Percentiles rank a stretch among this genome's conserved stretches.
Evolutionary conservation across 2,797 vertebrate species (phyloP).

Genomic region (Microtus agrestis): DNA sequence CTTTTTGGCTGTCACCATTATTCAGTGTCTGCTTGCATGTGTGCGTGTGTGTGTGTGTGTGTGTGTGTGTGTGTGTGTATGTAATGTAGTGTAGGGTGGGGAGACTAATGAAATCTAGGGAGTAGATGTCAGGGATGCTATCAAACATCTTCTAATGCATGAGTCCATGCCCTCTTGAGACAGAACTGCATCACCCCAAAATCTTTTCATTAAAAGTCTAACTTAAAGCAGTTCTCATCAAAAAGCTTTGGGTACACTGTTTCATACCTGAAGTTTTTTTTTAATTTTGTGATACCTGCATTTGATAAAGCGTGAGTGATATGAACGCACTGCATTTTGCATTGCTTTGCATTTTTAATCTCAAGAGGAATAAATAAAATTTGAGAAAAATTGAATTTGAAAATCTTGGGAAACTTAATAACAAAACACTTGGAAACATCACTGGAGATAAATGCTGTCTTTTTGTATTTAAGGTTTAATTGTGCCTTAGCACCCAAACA

Average conservation of each 20-base stretch:
- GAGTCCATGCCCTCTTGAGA: background rate
- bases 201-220: background rate
- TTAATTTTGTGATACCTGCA: background rate
- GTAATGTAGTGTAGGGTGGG: background rate
- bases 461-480: slow-evolving; percentile 37
- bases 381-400: slow-evolving; percentile 15
- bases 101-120: background rate
- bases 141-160: background rate
- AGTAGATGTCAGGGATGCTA: background rate
- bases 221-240: slow-evolving; percentile 16
- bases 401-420: slow-evolving; percentile 37
- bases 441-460: background rate
- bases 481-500: background rate
- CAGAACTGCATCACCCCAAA: background rate
- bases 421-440: background rate
- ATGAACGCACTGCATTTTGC: background rate
- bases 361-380: background rate
- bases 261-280: background rate
- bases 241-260: background rate
- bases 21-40: background rate
- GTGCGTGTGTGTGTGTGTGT: background rate
- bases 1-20: background rate
- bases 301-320: background rate
- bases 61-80: background rate
- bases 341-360: slow-evolving; percentile 22